Conservation (phyloP, 2,113 vertebrate species). For the Lamprotornis superbus region DNA sequence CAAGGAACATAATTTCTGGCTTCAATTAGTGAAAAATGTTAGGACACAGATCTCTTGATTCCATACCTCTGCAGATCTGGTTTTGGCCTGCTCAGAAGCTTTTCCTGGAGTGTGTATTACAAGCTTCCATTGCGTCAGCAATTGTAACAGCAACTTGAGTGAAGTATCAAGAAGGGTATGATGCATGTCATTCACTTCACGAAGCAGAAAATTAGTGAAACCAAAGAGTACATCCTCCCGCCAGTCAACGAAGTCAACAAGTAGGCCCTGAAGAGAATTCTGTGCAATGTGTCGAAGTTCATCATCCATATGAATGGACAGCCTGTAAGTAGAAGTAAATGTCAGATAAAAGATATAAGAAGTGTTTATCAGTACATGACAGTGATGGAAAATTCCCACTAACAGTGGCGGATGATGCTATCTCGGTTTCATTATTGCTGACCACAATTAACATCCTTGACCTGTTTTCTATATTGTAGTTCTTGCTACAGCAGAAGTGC, state of each 20-base stretch:
- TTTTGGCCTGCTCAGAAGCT: conserved; percentile 76
- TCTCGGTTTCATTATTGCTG: background rate
- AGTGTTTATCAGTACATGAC: background rate
- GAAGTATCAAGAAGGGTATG: conserved; percentile 93
- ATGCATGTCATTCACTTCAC: conserved; percentile 95
- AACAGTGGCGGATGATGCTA: background rate
- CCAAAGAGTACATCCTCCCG: conserved; percentile 95
- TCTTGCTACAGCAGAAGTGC: background rate
- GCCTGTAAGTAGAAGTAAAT: conserved; percentile 67
- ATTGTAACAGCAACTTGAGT: conserved; percentile 92
- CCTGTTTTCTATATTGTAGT: background rate
- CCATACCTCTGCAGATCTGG: conserved; percentile 85
- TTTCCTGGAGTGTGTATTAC: conserved; percentile 90
- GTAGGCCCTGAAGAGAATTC: conserved; percentile 94
- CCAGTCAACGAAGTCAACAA: conserved; percentile 97
- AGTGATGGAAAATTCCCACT: background rate
- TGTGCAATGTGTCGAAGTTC: conserved; percentile 97
- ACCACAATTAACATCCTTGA: background rate
- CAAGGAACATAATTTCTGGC: background rate
- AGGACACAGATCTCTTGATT: background rate
- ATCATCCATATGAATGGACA: conserved; percentile 98
- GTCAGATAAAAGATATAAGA: background rate
- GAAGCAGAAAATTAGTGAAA: conserved; percentile 93
- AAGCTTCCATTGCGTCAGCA: conserved; percentile 96
- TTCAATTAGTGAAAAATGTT: background rate